Base-by-base conservation (phyloP, 2,113 vertebrate genomes). In the Corvus cornix region DNA sequence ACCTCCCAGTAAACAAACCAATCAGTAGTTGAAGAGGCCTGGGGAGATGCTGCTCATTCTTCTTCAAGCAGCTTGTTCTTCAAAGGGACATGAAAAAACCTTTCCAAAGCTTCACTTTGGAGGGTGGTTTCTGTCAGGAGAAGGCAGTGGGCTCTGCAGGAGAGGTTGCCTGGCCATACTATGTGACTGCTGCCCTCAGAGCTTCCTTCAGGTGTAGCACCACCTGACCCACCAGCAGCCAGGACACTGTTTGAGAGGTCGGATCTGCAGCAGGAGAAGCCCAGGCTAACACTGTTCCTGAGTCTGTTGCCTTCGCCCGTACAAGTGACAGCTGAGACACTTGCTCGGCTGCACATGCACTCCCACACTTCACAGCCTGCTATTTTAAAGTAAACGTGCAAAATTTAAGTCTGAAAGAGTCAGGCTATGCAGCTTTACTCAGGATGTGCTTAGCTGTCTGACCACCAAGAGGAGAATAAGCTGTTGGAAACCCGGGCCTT, bases 201-300 rank as follows among this genome's bases (percentile, higher is more conserved):
- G 13, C 33, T 68, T 69, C 85, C 24, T 39, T 48, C 33, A 52
- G 30, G 12, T 9, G 49, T 5, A n/a, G 35, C 9, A 2, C 21
- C 24, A 43, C 20, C 14, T 2, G 2, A 41, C 6, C 18, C 16
- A 6, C 1, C 2, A 21, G 56, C 16, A 15, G n/a, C 22, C 2
- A 2, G 31, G 21, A 30, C 2, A 2, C 6, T 1, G 1, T 39
- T 31, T 56, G 56, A 67, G 31, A 58, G 12, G 19, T 13, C 0
- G 0, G 24, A 13, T 11, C 20, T 17, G 26, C 11, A n/a, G 11
- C 0, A 0, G 15, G 10, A 28, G 43, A 58, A 8, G 28, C 17
- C 3, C 8, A 37, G 53, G 44, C 58, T 79, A 72, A 46, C 55
- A 53, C 2, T 18, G 15, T 23, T 78, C 8, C 74, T 0, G 0